Conservation (phyloP, 2,888 invertebrate genomes). For the Bruchidius siliquastri region DNA sequence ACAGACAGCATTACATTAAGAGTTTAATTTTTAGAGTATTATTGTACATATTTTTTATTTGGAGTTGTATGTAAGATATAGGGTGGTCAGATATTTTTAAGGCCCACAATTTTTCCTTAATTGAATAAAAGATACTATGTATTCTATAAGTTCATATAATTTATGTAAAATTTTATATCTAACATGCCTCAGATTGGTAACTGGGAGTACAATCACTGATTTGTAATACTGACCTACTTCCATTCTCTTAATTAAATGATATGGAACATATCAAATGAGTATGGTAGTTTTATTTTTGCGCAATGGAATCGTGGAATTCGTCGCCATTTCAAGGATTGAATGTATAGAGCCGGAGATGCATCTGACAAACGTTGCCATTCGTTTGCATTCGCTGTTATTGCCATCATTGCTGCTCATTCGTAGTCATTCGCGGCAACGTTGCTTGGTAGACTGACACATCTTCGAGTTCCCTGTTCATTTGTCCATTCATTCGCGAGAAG, state of each 20-base stretch:
- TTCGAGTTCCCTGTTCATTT: too few species aligned
- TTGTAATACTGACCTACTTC: slow-evolving; percentile 23
- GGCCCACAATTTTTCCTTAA: not conserved
- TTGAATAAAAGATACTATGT: slow-evolving; percentile 5
- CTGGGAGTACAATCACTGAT: slow-evolving; percentile 29
- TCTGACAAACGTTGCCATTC: too few species aligned
- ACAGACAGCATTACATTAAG: not conserved
- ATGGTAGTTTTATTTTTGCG: not conserved
- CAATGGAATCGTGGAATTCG: not conserved
- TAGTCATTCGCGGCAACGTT: too few species aligned
- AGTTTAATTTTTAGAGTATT: not conserved
- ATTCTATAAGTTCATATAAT: slow-evolving; percentile 10
- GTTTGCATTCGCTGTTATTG: too few species aligned
- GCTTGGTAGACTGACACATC: too few species aligned
- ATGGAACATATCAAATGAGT: slow-evolving; percentile 24
- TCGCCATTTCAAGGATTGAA: too few species aligned
- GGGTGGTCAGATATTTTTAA: not conserved
- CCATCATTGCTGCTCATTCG: too few species aligned
- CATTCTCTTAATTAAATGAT: slow-evolving; percentile 27
- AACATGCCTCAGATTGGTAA: slow-evolving; percentile 15
- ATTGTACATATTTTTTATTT: not conserved
- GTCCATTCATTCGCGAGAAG: too few species aligned
- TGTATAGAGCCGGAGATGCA: too few species aligned
- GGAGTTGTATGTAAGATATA: not conserved
- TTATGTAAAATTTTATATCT: slow-evolving; percentile 24